Percentiles rank a stretch among this genome's conserved stretches.
These are phyloP conservation scores for Andrena trimmerana DNA, from an alignment of 2,888 invertebrate species.

Conservation along the genomic window DNA sequence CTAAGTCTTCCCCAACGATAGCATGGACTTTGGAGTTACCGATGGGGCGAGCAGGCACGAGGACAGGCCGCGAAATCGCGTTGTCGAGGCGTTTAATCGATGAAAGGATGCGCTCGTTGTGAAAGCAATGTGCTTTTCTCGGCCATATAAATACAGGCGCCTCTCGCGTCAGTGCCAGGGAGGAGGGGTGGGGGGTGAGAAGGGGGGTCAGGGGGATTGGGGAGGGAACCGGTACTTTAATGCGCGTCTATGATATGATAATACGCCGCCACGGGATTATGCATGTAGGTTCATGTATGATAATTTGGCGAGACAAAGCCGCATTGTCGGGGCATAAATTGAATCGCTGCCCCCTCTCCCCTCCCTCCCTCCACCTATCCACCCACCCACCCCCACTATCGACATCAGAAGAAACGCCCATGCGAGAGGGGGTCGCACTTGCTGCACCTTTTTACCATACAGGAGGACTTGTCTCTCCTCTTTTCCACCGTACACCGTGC, in stretches of 20 bases:
- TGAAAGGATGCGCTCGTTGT: constrained; percentile 34
- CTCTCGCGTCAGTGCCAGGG: constrained; percentile 69
- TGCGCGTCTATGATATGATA: constrained; percentile 81
- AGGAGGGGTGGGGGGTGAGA: neutral
- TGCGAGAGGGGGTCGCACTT: constrained; percentile 49
- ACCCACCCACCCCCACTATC: constrained; percentile 69
- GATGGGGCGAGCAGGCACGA: constrained; percentile 11
- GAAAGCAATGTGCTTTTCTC: constrained; percentile 46
- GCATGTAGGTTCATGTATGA: constrained; percentile 81
- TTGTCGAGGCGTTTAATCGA: constrained; percentile 61
- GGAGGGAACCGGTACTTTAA: constrained; percentile 75
- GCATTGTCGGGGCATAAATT: constrained; percentile 83
- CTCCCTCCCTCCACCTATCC: constrained; percentile 31
- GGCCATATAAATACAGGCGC: constrained; percentile 75
- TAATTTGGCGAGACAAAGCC: constrained; percentile 84
- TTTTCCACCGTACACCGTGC: neutral
- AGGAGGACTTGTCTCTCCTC: constrained; percentile 20
- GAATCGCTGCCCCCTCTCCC: constrained; percentile 74
- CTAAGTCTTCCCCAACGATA: constrained; percentile 12
- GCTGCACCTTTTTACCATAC: constrained; percentile 29
- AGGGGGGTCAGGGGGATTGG: constrained; percentile 3
- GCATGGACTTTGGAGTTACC: neutral
- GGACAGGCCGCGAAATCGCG: constrained; percentile 54
- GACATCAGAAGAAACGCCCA: constrained; percentile 68
- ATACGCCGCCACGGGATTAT: constrained; percentile 74